Evolutionary conservation across 2,113 vertebrate genomes (phyloP).

Genomic region (Thermophis baileyi): DNA sequence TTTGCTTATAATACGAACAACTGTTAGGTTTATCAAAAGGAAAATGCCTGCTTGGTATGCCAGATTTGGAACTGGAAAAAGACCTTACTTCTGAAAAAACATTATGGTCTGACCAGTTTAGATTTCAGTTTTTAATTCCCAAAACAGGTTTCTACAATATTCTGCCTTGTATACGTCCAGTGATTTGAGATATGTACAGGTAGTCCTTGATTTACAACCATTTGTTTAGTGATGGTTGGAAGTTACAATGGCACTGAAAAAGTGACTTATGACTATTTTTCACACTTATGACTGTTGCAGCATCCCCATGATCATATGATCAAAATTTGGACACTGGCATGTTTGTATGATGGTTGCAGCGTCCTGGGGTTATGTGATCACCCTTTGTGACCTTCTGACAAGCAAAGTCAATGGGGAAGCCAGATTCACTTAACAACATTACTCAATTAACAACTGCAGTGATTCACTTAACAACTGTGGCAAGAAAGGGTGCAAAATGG

Average conservation of each 20-base stretch:
- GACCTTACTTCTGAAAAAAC: background rate
- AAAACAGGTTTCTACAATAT: background rate
- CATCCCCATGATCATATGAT: background rate
- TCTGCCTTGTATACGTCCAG: background rate
- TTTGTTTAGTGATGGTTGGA: background rate
- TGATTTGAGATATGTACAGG: background rate
- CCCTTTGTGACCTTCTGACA: background rate
- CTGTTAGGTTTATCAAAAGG: background rate
- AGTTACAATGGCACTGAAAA: background rate
- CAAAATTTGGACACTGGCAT: background rate
- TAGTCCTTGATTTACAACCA: background rate
- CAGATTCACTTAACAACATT: background rate
- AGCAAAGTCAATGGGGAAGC: background rate
- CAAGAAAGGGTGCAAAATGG: background rate
- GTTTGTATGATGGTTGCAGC: background rate
- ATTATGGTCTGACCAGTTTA: background rate
- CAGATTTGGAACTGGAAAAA: background rate
- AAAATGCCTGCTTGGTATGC: background rate
- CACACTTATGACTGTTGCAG: background rate
- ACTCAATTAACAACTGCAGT: background rate
- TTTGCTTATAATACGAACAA: slow-evolving; percentile 2
- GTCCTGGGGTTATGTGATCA: background rate
- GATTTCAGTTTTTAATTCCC: background rate
- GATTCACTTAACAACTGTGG: background rate
- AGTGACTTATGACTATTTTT: background rate